A percentile compares a stretch with the other conserved stretches of the same genome.
phyloP scores from a whole-genome alignment of 2,113 vertebrate genomes.

The Gavia stellata region DNA sequence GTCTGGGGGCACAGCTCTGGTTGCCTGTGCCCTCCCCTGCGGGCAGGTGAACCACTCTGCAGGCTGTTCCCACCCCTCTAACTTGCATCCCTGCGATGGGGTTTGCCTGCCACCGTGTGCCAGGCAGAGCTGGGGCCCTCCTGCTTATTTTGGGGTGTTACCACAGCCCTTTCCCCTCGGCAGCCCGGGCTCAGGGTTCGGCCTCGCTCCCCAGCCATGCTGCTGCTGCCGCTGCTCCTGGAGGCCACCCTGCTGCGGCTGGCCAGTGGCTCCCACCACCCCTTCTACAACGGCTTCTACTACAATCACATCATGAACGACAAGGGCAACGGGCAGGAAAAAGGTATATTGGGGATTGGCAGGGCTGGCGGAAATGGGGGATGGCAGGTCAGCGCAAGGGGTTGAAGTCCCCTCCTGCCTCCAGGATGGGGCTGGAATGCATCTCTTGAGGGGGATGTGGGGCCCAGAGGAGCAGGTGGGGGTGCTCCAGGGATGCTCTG shows the following conservation, averaged over 20 bases:
- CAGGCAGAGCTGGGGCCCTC: neutral
- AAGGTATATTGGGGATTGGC: conserved; percentile 40
- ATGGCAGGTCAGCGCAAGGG: neutral
- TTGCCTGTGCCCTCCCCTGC: neutral
- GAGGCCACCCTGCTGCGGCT: conserved; percentile 55
- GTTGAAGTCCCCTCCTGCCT: neutral
- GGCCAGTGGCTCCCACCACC: conserved; percentile 10
- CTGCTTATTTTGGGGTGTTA: neutral
- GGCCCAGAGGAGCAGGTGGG: rapidly evolving
- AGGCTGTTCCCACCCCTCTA: neutral
- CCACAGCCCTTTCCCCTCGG: neutral
- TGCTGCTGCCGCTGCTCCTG: conserved; percentile 31
- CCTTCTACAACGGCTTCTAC: conserved; percentile 86
- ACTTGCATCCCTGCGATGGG: neutral
- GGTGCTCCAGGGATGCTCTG: neutral
- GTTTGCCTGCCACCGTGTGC: neutral
- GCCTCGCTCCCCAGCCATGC: neutral
- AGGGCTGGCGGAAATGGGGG: neutral
- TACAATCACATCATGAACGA: conserved; percentile 78
- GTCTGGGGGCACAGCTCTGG: neutral
- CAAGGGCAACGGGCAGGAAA: conserved; percentile 59
- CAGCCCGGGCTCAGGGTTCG: neutral
- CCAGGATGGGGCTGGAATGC: neutral
- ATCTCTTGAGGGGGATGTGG: neutral
- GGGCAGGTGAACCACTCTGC: rapidly evolving